These are phyloP conservation scores for Paguma larvata DNA, from an alignment of 2,797 vertebrate genomes.

Conservation along the genomic window DNA sequence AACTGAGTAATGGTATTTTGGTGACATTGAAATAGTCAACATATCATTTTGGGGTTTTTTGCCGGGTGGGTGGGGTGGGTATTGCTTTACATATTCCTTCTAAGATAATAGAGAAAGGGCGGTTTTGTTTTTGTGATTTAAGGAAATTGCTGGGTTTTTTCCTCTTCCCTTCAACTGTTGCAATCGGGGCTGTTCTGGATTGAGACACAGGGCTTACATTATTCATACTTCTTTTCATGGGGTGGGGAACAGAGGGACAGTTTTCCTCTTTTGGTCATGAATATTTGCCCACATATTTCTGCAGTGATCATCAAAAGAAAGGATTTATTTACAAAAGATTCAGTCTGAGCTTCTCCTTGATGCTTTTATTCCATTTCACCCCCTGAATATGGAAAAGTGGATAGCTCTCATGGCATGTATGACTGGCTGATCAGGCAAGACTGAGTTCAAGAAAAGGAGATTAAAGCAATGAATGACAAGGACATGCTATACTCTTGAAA, in stretches of 20 bases:
- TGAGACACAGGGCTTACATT: not conserved
- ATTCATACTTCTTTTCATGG: not conserved
- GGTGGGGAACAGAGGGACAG: not conserved
- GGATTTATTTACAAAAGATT: constrained; percentile 10
- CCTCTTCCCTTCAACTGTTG: not conserved
- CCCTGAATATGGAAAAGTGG: not conserved
- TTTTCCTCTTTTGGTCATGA: not conserved
- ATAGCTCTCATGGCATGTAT: not conserved
- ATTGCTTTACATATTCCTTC: not conserved
- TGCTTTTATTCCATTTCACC: not conserved
- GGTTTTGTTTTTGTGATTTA: not conserved
- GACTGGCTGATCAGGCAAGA: not conserved
- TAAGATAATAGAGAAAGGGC: not conserved
- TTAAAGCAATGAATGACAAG: not conserved
- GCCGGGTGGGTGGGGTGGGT: not conserved
- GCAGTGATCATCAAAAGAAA: not conserved
- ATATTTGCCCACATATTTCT: not conserved
- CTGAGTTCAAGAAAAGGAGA: not conserved
- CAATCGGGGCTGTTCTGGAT: not conserved
- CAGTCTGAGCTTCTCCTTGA: not conserved
- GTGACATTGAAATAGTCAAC: not conserved
- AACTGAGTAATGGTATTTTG: not conserved
- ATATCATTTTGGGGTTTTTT: not conserved
- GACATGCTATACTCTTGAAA: not conserved
- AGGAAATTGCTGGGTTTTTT: not conserved